Evolutionary conservation across 2,113 vertebrate species (phyloP), one percentile per base, ranked within the genome.

Genomic region (Myrmophylax atrothorax): DNA sequence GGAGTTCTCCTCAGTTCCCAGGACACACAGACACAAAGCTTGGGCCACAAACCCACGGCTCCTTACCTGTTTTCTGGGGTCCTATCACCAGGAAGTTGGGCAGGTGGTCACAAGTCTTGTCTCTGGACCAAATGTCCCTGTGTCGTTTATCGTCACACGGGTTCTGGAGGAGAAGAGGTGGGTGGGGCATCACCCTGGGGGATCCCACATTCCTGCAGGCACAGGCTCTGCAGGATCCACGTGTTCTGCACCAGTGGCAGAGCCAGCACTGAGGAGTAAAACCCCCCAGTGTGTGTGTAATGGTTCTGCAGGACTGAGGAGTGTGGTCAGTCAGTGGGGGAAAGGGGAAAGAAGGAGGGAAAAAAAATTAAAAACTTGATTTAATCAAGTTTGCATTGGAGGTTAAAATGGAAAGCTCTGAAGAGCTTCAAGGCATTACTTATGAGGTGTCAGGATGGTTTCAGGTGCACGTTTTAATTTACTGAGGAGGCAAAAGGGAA

Each of bases 31-130:
- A 18, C 46, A 38, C 22, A 88, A 49, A 52, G 29, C 17, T 2
- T 4, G 7, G 28, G 19, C 60, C 40, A 84, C 14, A 59, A 18
- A 13, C 14, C 53, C 18, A 14, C 16, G 16, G 38, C 35, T 79
- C 59, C 92, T 97, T 85, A 98, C 98, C 98, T 97, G 98, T 98
- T 93, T 98, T 98, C 81, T 98, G 98, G 35, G 98, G 98, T 93
- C 98, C 98, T 75, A 98, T 98, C 67, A 98, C 97, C 40, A 98
- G 98, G 89, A 98, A 98, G 91, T 98, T 98, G 87, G 98, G 98
- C 62, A 98, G 92, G 72, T 98, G 98, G 58, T 98, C 97, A 19
- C 98, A 98, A 1, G 98, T 98, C 97, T 98, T 98, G 62, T 98
- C 98, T 93, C 98, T 98, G 92, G 98, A 98, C 98, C 98, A 98